Conservation (phyloP, 2,797 vertebrate species). For the Trematomus bernacchii region DNA sequence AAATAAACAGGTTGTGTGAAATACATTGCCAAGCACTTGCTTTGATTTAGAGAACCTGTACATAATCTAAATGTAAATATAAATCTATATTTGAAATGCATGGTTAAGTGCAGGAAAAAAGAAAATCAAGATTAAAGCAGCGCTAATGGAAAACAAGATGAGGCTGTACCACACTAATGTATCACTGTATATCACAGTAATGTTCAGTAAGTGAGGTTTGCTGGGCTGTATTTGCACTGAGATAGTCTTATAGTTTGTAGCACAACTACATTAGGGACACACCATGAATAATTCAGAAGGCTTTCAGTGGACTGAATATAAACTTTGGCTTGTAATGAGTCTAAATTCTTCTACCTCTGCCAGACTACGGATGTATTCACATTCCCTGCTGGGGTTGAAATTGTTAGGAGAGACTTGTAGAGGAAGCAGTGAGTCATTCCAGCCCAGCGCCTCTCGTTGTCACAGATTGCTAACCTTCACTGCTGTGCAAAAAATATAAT, state of each 20-base stretch:
- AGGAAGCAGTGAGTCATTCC: conserved; percentile 78
- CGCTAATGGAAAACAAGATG: conserved; percentile 68
- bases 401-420: conserved; percentile 75
- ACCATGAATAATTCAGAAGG: conserved; percentile 80
- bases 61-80: conserved; percentile 61
- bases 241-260: conserved; percentile 71
- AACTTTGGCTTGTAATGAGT: conserved; percentile 76
- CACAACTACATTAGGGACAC: conserved; percentile 75
- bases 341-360: conserved; percentile 76
- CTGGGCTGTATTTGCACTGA: conserved; percentile 62
- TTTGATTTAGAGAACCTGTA: conserved; percentile 49
- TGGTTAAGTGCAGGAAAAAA: conserved; percentile 56
- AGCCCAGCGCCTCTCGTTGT: conserved; percentile 73
- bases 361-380: conserved; percentile 72
- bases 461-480: conserved; percentile 79
- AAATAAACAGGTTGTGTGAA: conserved; percentile 50
- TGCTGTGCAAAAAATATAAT: conserved; percentile 72
- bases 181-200: conserved; percentile 60
- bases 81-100: conserved; percentile 58
- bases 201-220: conserved; percentile 61
- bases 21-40: conserved; percentile 33
- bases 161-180: conserved; percentile 58
- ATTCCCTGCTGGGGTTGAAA: conserved; percentile 75
- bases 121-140: conserved; percentile 63
- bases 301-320: conserved; percentile 73